Evolutionary conservation across 2,797 vertebrate genomes (phyloP), one percentile per base, ranked within the genome.

Genomic region (Enteromius argenteus): DNA sequence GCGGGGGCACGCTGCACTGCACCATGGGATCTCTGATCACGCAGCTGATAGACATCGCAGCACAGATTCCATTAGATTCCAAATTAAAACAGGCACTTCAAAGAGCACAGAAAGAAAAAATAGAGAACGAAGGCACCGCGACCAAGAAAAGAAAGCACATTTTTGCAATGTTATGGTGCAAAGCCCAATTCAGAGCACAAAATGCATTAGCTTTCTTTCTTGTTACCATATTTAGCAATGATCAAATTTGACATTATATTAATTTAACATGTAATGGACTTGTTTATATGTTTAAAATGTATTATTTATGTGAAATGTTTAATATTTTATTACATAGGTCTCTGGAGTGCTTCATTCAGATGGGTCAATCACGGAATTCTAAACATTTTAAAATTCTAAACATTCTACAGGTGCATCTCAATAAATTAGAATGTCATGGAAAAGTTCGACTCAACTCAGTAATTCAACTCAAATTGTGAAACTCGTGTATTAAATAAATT

Each of bases 81-180:
- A 94, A 95, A 95, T 95, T 94, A 95, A 95, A 95, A 91, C 90
- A 90, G 91, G 90, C 93, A 95, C 93, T 94, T 94, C 95, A 95
- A 95, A 95, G 93, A 88, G 90, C 21, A 7, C 87, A 86, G 90
- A 74, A 90, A 91, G 91, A 90, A 90, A 90, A 90, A 91, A 90
- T 89, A 90, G 92, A 92, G 90, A 92, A 90, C 89, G 91, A 90
- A 93, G 90, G 88, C 89, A 89, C 82, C 88, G 89, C 87, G 89
- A 86, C 89, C 87, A 72, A 83, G 89, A 86, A 87, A 88, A 83
- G 37, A 87, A 86, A 87, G 83, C 90, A 91, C 81, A 90, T 94
- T 93, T 93, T 91, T 86, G 88, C 90, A 91, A 89, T 72, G 71
- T 46, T 37, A 93, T 85, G 90, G 91, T 90, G 91, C 90, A 89